Conservation (phyloP, 2,888 invertebrate genomes). For the Ennomos quercinarius region DNA sequence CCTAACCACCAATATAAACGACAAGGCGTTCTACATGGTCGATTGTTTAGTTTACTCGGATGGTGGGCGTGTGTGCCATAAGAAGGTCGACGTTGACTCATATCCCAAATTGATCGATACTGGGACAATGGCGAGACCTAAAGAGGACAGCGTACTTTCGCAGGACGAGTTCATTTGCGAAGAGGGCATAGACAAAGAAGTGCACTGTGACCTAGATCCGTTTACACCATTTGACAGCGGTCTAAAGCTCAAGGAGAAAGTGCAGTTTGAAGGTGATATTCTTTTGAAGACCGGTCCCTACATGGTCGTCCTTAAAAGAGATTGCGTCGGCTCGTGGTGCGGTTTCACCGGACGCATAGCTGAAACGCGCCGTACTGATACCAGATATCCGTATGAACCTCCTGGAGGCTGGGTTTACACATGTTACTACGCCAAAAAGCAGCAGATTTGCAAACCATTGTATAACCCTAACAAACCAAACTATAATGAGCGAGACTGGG, state of each 20-base stretch:
- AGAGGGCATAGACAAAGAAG: constrained; percentile 50
- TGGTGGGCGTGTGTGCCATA: constrained; percentile 70
- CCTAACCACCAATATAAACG: constrained; percentile 57
- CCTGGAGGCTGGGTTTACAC: constrained; percentile 70
- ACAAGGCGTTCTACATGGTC: constrained; percentile 66
- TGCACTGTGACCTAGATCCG: constrained; percentile 68
- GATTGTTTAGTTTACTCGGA: constrained; percentile 73
- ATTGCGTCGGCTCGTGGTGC: constrained; percentile 65
- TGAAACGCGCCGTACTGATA: constrained; percentile 46
- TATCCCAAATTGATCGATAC: constrained; percentile 64
- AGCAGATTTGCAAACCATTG: constrained; percentile 70
- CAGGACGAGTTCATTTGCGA: constrained; percentile 77
- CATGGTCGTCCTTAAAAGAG: constrained; percentile 55
- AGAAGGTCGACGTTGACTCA: constrained; percentile 58
- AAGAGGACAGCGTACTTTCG: constrained; percentile 62
- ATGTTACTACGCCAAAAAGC: constrained; percentile 70
- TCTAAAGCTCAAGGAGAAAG: constrained; percentile 54
- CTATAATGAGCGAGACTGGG: constrained; percentile 52
- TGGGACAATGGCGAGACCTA: constrained; percentile 64
- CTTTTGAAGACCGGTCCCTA: constrained; percentile 61
- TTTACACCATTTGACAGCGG: constrained; percentile 61
- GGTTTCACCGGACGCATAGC: constrained; percentile 60
- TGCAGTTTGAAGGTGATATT: constrained; percentile 54
- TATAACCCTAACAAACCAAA: constrained; percentile 34
- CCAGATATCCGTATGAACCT: constrained; percentile 49